Conservation (phyloP, 2,888 invertebrate genomes). For the Leptinotarsa rubiginosa region DNA sequence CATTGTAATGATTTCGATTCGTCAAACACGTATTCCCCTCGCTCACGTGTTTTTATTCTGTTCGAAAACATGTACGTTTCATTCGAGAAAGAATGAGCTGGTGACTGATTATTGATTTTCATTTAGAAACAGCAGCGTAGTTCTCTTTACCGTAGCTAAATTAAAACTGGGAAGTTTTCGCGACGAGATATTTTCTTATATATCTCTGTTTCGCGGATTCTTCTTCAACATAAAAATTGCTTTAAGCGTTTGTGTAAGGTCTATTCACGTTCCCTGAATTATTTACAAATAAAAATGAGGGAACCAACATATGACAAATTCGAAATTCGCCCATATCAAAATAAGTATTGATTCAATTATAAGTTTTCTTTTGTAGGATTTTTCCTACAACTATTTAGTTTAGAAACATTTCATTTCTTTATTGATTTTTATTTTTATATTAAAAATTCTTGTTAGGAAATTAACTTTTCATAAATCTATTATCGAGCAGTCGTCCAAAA, state of each 20-base stretch:
- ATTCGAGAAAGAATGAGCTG: constrained; percentile 19
- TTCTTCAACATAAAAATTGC: constrained; percentile 55
- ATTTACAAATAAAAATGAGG: not conserved
- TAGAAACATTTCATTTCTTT: too few species aligned
- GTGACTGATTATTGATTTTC: constrained; percentile 47
- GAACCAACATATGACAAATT: too few species aligned
- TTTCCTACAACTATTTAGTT: too few species aligned
- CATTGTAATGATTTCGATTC: not conserved
- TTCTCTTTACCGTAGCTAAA: constrained; percentile 57
- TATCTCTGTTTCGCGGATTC: constrained; percentile 55
- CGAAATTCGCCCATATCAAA: too few species aligned
- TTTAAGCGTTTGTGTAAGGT: not conserved
- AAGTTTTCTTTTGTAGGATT: too few species aligned
- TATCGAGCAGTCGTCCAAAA: too few species aligned
- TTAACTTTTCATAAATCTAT: too few species aligned
- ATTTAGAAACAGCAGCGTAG: constrained; percentile 50
- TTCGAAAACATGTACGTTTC: constrained; percentile 5
- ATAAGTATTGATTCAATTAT: too few species aligned
- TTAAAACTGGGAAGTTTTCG: constrained; percentile 64
- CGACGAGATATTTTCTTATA: constrained; percentile 61
- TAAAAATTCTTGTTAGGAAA: too few species aligned
- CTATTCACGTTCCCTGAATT: not conserved
- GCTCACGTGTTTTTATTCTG: not conserved
- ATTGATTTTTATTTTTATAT: too few species aligned
- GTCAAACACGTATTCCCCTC: not conserved